These are phyloP conservation scores for Seladonia tumulorum DNA, from an alignment of 2,888 invertebrate genomes.

Conservation along the genomic window DNA sequence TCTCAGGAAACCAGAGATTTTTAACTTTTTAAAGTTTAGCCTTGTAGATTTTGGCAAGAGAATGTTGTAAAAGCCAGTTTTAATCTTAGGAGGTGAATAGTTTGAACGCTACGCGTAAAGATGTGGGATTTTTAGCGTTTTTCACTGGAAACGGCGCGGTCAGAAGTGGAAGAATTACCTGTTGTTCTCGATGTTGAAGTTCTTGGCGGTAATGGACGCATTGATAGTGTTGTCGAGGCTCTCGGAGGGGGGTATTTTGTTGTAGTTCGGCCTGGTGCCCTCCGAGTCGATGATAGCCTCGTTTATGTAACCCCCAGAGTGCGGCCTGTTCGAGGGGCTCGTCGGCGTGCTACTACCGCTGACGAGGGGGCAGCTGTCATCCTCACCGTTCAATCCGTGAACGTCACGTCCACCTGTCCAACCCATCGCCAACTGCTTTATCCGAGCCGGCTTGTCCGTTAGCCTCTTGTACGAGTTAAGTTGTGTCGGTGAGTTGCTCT, in stretches of 20 bases:
- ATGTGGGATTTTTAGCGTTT: no score
- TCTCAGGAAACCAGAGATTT: no score
- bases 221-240: slow-evolving; percentile 81
- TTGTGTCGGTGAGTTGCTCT: slow-evolving; percentile 95
- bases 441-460: slow-evolving; percentile 92
- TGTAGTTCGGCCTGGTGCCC: slow-evolving; percentile 77
- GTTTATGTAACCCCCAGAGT: slow-evolving; percentile 92
- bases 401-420: slow-evolving; percentile 85
- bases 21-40: no score
- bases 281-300: slow-evolving; percentile 90
- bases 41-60: no score
- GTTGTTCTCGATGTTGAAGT: slow-evolving; percentile 87
- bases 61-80: no score
- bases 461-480: slow-evolving; percentile 93
- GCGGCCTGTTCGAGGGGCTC: slow-evolving; percentile 87
- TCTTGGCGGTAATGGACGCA: slow-evolving; percentile 85
- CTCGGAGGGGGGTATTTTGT: slow-evolving; percentile 80
- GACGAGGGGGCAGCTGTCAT: slow-evolving; percentile 92
- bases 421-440: slow-evolving; percentile 91
- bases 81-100: no score
- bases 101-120: no score
- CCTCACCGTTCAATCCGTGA: slow-evolving; percentile 85
- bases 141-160: no score
- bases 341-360: slow-evolving; percentile 89
- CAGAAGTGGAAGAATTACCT: slow-evolving; percentile 74